Evolutionary conservation across 1,140 invertebrate genomes (phyloP).

Genomic region (Drosophila punjabiensis): DNA sequence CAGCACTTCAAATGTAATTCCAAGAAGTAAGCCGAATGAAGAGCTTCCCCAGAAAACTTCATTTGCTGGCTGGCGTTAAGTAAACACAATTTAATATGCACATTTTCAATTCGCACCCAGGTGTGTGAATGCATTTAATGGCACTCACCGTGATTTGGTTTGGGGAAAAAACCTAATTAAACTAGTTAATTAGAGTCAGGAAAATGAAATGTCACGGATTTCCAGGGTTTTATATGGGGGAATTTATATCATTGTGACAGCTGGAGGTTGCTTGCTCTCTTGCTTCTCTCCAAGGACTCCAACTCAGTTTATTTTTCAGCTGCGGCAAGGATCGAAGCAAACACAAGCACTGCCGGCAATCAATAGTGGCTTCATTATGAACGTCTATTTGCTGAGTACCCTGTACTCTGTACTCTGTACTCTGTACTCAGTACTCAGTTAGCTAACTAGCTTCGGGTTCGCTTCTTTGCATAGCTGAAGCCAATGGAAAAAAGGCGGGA

Average conservation of each 20-base stretch:
- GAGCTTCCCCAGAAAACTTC: slow-evolving; percentile 13
- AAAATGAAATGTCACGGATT: slow-evolving; percentile 6
- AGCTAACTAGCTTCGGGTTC: slow-evolving; percentile 41
- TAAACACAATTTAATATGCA: slow-evolving; percentile 19
- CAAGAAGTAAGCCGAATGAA: slow-evolving; percentile 17
- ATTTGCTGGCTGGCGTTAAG: slow-evolving; percentile 15
- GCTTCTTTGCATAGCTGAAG: slow-evolving; percentile 34
- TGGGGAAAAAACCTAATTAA: slow-evolving; percentile 21
- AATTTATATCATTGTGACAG: slow-evolving; percentile 14
- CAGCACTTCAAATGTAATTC: slow-evolving; percentile 18
- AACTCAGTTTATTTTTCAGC: slow-evolving; percentile 17
- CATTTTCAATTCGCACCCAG: slow-evolving; percentile 18
- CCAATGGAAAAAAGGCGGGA: background rate
- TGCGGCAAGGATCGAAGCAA: slow-evolving; percentile 17
- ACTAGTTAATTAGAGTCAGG: slow-evolving; percentile 23
- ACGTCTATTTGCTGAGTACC: slow-evolving; percentile 28
- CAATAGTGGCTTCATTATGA: slow-evolving; percentile 61
- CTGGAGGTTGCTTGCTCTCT: slow-evolving; percentile 2
- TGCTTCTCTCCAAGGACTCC: slow-evolving; percentile 1
- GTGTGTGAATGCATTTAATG: slow-evolving; percentile 27
- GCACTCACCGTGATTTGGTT: slow-evolving; percentile 10
- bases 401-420: slow-evolving; percentile 1
- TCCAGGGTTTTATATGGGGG: background rate
- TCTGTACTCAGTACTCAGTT: slow-evolving; percentile 11
- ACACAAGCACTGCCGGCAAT: slow-evolving; percentile 35